These are phyloP conservation scores for Hartigia nigra DNA, from an alignment of 2,888 invertebrate species.

Conservation along the genomic window DNA sequence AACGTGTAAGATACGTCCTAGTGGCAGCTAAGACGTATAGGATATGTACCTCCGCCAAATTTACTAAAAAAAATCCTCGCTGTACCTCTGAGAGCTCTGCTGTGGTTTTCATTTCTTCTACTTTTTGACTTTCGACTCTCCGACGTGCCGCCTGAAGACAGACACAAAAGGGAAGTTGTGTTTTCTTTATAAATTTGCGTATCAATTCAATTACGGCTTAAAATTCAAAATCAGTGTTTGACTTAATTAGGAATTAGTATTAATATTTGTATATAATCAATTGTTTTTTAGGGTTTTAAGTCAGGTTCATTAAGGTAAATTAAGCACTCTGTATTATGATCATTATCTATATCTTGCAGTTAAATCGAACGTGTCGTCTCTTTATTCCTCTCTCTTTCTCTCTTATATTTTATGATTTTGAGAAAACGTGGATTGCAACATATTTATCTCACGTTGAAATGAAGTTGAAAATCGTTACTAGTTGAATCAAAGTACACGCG, in stretches of 20 bases:
- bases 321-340: not conserved
- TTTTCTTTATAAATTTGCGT: not conserved
- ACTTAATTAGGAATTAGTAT: not conserved
- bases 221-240: not conserved
- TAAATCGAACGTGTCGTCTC: not conserved
- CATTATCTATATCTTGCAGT: not conserved
- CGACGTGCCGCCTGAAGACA: not conserved
- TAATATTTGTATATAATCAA: not conserved
- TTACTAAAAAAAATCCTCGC: not conserved
- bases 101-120: not conserved
- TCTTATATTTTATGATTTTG: constrained; percentile 17
- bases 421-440: constrained; percentile 3
- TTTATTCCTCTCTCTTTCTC: not conserved
- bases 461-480: not conserved
- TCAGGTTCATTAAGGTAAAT: too few relatives aligned
- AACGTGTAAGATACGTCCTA: too few relatives aligned
- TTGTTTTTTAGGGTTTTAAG: too few relatives aligned
- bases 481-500: not conserved
- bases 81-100: not conserved
- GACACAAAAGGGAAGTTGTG: not conserved
- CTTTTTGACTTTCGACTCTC: not conserved
- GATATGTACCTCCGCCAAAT: too few relatives aligned
- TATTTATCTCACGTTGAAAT: not conserved
- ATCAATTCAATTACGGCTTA: not conserved
- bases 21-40: too few relatives aligned